These are phyloP conservation scores for Verasper variegatus DNA, from an alignment of 2,113 vertebrate species.

Conservation along the genomic window DNA sequence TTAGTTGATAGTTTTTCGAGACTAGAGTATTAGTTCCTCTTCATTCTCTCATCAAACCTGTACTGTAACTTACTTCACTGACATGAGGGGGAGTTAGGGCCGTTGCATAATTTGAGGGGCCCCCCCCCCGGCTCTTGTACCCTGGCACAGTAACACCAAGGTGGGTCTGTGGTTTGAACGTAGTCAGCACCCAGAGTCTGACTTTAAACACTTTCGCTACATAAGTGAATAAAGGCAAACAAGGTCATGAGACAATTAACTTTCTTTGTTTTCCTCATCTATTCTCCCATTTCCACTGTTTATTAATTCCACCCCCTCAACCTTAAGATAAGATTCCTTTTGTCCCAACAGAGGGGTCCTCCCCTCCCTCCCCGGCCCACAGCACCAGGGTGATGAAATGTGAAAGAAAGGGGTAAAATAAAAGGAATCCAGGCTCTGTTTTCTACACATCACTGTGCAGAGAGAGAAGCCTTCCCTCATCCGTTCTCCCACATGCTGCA, in stretches of 20 bases:
- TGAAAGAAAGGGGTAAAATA: constrained; percentile 56
- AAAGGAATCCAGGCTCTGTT: constrained; percentile 28
- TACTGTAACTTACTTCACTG: too few species aligned
- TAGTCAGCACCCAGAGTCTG: neutral
- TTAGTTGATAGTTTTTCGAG: too few species aligned
- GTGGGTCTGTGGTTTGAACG: neutral
- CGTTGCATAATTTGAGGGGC: neutral
- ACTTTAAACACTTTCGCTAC: constrained; percentile 10
- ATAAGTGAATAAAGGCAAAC: constrained; percentile 59
- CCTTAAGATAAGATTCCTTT: constrained; percentile 59
- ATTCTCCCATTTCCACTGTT: constrained; percentile 48
- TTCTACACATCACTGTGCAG: constrained; percentile 35
- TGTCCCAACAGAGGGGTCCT: constrained; percentile 50
- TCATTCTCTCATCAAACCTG: too few species aligned
- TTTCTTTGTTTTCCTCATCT: constrained; percentile 58
- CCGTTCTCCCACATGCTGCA: constrained; percentile 30
- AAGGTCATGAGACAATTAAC: constrained; percentile 69
- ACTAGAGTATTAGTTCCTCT: too few species aligned
- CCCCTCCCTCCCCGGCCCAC: constrained; percentile 5
- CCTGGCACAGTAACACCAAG: neutral
- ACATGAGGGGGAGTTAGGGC: too few species aligned
- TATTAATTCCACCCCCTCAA: constrained; percentile 72
- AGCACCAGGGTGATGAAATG: constrained; percentile 68
- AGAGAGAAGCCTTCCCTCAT: constrained; percentile 44
- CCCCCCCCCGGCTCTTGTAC: neutral